phyloP scores from a whole-genome alignment of 2,113 vertebrate species.

The Chaetops frenatus region DNA sequence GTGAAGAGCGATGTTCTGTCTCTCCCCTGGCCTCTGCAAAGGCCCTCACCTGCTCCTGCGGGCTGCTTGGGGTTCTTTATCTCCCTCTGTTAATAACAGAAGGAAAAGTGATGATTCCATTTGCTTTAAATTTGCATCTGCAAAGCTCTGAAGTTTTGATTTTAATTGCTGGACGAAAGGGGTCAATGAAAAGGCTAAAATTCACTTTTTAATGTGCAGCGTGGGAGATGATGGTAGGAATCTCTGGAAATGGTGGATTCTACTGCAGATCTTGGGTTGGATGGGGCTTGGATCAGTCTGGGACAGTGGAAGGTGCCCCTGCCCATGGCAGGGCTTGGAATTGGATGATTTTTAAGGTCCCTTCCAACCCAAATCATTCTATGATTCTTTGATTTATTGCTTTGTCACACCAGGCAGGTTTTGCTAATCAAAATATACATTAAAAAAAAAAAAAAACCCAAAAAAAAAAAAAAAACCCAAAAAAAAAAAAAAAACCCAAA shows the following conservation, averaged over 20 bases:
- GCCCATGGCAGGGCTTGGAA: neutral
- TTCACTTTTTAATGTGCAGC: neutral
- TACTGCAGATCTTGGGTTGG: neutral
- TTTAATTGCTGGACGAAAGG: neutral
- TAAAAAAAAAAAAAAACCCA: neutral
- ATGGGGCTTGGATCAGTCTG: neutral
- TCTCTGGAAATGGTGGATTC: neutral
- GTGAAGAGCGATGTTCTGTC: neutral
- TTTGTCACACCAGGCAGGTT: neutral
- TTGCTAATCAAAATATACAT: neutral
- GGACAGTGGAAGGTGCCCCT: neutral
- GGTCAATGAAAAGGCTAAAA: neutral
- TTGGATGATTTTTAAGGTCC: neutral
- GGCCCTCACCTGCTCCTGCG: rapidly evolving
- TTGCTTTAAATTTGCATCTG: neutral
- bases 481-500: no score
- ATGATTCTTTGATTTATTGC: neutral
- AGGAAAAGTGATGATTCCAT: neutral
- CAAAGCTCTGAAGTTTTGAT: neutral
- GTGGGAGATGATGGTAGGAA: neutral
- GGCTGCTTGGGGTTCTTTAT: neutral
- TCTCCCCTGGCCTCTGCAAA: neutral
- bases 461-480: neutral
- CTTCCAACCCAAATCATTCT: neutral
- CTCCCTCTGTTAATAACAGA: neutral